phyloP scores from a whole-genome alignment of 2,888 invertebrate species.

The Hirtodrosophila trivittata region DNA sequence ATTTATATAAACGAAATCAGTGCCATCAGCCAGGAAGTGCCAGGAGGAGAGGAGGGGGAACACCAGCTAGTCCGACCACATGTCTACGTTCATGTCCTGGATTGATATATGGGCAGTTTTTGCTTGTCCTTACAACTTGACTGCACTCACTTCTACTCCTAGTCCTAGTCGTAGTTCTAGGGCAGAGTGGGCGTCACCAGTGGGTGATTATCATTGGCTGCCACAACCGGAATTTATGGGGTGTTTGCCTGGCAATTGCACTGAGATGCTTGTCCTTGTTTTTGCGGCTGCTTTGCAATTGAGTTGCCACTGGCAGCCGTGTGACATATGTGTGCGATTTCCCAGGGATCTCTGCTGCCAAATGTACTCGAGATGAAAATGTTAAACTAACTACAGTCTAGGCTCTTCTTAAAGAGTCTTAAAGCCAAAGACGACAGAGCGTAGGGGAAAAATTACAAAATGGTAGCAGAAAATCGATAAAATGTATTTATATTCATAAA shows the following conservation, averaged over 20 bases:
- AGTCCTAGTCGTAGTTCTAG: too few species aligned
- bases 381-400: conserved; percentile 11
- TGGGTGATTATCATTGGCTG: conserved; percentile 60
- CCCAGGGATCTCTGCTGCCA: conserved; percentile 67
- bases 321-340: conserved; percentile 81
- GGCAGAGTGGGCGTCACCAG: conserved; percentile 48
- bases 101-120: conserved; percentile 73
- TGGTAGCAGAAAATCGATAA: conserved; percentile 65
- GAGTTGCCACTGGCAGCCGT: conserved; percentile 17
- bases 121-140: conserved; percentile 22
- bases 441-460: conserved; percentile 30
- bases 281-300: conserved; percentile 34
- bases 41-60: conserved; percentile 5
- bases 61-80: conserved; percentile 26
- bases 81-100: conserved; percentile 42
- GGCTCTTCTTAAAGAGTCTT: conserved; percentile 48
- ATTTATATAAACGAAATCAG: conserved; percentile 82
- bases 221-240: conserved; percentile 59
- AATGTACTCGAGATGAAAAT: not conserved
- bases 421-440: conserved; percentile 14
- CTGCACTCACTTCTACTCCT: conserved; percentile 18
- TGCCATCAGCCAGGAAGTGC: conserved; percentile 37
- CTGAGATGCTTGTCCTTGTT: conserved; percentile 53
- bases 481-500: conserved; percentile 76
- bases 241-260: conserved; percentile 56